These are phyloP conservation scores for Loripinus fragilis DNA, from an alignment of 2,888 invertebrate species.

Conservation along the genomic window DNA sequence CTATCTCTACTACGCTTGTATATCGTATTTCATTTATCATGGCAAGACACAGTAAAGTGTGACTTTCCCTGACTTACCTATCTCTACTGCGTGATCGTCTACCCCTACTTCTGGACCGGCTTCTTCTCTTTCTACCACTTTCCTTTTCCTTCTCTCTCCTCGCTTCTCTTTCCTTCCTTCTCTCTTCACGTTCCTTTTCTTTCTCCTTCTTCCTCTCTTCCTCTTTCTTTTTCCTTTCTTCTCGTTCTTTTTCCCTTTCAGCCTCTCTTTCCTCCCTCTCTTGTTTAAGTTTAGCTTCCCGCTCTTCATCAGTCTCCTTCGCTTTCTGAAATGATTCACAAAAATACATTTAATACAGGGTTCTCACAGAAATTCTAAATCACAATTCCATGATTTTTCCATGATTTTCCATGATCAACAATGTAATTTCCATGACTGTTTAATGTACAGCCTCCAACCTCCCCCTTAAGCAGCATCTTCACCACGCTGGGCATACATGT, in stretches of 20 bases:
- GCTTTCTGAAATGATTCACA: constrained; percentile 62
- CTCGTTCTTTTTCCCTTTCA: constrained; percentile 85
- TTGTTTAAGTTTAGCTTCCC: constrained; percentile 70
- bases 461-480: too few relatives aligned
- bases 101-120: constrained; percentile 60
- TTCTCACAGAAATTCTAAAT: too few relatives aligned
- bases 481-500: too few relatives aligned
- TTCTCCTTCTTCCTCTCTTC: constrained; percentile 82
- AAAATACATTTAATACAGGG: too few relatives aligned
- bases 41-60: too few relatives aligned
- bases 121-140: constrained; percentile 56
- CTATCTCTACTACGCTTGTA: constrained; percentile 65
- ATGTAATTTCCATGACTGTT: too few relatives aligned
- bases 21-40: too few relatives aligned
- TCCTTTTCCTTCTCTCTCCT: constrained; percentile 82
- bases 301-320: constrained; percentile 67
- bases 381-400: too few relatives aligned
- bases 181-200: constrained; percentile 79
- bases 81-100: constrained; percentile 69
- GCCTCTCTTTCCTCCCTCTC: constrained; percentile 85
- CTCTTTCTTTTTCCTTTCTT: constrained; percentile 85
- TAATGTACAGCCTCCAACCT: too few relatives aligned
- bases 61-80: constrained; percentile 59
- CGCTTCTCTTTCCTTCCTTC: constrained; percentile 85
- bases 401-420: too few relatives aligned